Evolutionary conservation across 2,113 vertebrate genomes (phyloP), one percentile per base, ranked within the genome.

Genomic region (Seriola aureovittata): DNA sequence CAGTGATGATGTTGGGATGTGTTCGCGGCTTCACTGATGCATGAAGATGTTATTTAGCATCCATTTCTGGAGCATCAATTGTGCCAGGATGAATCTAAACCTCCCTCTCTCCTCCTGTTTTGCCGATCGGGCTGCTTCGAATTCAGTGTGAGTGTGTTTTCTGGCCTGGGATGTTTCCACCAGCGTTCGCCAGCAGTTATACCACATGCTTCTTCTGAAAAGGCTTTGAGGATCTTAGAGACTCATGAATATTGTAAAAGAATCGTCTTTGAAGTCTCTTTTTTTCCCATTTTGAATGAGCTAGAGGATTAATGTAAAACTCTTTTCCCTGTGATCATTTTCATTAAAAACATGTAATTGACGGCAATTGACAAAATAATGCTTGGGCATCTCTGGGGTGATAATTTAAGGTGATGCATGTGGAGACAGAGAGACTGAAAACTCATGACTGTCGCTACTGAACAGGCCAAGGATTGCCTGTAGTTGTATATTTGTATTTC

Each of bases 231-330:
- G 85, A 88, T 91, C 70, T 90, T 84, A 70, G 62, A 78, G 59
- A 75, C 79, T 85, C 82, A 90, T 93, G 78, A 92, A 92, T 92
- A 89, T 92, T 89, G 78, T 73, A 92, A 82, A 66, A 50, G 82
- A 86, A 50, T 52, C 29, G 8, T 77, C 71, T 87, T 92, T 92
- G 88, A 84, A 82, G 85, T 80, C 29, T 78, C 17, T 59, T 78
- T 84, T 75, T 84, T 75, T 75, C 50, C 19, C 32, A 29, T 66
- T 78, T 71, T 66, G 11, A 85, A 77, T 75, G 58, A 82, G 60
- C 36, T 52, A 34, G 62, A 88, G 74, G 34, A 80, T 62, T 66
- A 74, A 85, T 74, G 34, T 64, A 40, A 75, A 38, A 44, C 12
- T 19, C 13, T 42, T 58, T 50, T 82, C 40, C 34, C 65, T 76